Conservation (phyloP, 2,797 vertebrate genomes). For the Leptodactylus fallax region DNA sequence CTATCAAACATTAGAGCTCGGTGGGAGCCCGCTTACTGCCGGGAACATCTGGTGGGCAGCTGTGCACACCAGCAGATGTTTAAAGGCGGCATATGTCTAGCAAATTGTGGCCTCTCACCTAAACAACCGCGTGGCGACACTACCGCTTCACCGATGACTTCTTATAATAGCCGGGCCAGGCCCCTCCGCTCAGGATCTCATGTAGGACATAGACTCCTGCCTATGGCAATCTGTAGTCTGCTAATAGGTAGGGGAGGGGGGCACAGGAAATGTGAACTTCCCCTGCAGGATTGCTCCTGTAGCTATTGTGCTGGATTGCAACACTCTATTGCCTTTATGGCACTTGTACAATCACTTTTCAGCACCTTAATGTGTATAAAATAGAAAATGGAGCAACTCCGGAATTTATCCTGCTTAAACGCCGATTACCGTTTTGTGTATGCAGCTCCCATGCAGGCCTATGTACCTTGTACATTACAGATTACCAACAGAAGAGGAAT, state of each 20-base stretch:
- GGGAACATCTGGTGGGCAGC: slow-evolving; percentile 45
- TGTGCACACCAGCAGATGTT: slow-evolving; percentile 13
- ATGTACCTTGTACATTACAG: too few species aligned
- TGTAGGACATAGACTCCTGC: not conserved
- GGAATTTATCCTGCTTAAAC: not conserved
- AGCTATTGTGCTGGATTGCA: not conserved
- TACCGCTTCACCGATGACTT: not conserved
- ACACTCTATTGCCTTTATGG: not conserved
- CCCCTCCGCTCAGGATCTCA: too few species aligned
- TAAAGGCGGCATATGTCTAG: not conserved
- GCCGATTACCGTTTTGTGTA: not conserved
- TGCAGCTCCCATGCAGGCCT: too few species aligned
- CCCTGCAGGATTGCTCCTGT: not conserved
- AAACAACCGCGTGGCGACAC: not conserved
- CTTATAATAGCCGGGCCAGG: not conserved
- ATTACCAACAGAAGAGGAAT: too few species aligned
- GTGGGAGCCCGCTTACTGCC: not conserved
- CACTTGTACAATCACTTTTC: too few species aligned
- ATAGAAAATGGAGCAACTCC: not conserved
- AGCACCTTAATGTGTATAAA: not conserved
- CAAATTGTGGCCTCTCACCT: not conserved
- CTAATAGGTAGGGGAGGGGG: not conserved
- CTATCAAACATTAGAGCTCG: slow-evolving; percentile 25
- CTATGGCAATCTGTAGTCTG: not conserved
- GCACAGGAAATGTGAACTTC: not conserved